Evolutionary conservation across 2,797 vertebrate genomes (phyloP), one percentile per base, ranked within the genome.

Genomic region (Peromyscus aztecus): DNA sequence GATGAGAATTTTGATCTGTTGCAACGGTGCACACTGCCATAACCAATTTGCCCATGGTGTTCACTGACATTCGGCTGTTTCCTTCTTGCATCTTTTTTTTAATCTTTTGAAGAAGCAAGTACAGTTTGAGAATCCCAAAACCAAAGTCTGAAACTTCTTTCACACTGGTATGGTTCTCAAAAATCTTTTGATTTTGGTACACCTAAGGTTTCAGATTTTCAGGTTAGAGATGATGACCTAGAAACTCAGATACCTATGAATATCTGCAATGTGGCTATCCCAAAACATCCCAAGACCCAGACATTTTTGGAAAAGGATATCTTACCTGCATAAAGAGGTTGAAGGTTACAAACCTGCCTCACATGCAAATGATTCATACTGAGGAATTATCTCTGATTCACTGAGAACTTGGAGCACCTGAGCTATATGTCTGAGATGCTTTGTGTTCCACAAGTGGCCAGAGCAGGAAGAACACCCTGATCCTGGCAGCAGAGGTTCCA

Each of bases 81-180:
- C 55, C 17, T 67, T 37, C 43, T 43, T 91, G 27, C 5, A 49
- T 57, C 31, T 37, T 40, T 5, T n/a, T 75, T 55, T 27, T 27
- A 21, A 73, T 75, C 34, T 87, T 90, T 91, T 43, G n/a, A 82
- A 63, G 81, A 75, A 63, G 12, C 17, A 61, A 61, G n/a, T 21
- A 34, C 24, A 57, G 24, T 76, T 29, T 24, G 40, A 84, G 52
- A 69, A 17, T 11, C 29, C 21, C 49, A 59, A 90, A 90, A n/a
- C 37, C 43, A 43, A n/a, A 90, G 55, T 69, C 37, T 52, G 52
- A 84, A 94, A 77, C n/a, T 84, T 77, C 10, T 46, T 37, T 1
- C 23, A 23, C 9, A 34, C 29, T 84, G 59, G 0, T 17, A 77
- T 29, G 2, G 23, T 55, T 21, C 57, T 75, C 43, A 37, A 24